Evolutionary conservation across 2,888 invertebrate species (phyloP).

Genomic region (Alloplasta piceator): DNA sequence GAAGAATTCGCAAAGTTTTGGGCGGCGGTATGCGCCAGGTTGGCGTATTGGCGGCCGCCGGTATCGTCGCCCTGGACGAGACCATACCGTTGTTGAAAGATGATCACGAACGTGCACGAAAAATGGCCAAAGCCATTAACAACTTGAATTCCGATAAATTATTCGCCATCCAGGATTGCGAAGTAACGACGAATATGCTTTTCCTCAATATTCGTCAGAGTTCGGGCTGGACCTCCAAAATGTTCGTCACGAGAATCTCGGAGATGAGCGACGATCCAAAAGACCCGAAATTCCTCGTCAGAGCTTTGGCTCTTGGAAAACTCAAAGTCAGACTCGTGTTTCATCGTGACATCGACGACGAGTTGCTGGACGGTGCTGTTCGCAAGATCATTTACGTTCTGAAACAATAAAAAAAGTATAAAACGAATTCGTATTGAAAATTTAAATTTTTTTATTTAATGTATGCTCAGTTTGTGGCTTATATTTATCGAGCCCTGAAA

Average conservation of each 20-base stretch:
- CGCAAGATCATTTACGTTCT: constrained; percentile 86
- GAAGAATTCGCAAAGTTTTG: constrained; percentile 92
- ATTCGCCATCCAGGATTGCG: constrained; percentile 83
- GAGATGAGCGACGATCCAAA: constrained; percentile 83
- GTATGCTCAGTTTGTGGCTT: no score
- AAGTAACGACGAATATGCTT: constrained; percentile 90
- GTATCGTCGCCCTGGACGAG: constrained; percentile 92
- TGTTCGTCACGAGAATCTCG: constrained; percentile 85
- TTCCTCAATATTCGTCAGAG: constrained; percentile 85
- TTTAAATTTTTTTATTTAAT: no score
- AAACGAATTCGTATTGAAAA: no score
- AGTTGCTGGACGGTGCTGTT: constrained; percentile 88
- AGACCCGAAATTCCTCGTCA: constrained; percentile 85
- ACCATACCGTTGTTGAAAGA: constrained; percentile 88
- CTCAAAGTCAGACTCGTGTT: constrained; percentile 88
- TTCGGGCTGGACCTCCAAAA: constrained; percentile 81
- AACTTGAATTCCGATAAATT: constrained; percentile 85
- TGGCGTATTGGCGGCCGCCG: constrained; percentile 96
- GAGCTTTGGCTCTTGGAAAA: constrained; percentile 86
- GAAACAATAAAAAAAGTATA: background rate
- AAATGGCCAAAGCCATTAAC: constrained; percentile 88
- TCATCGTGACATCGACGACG: constrained; percentile 89
- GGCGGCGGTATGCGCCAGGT: constrained; percentile 98
- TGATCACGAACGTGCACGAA: constrained; percentile 90
- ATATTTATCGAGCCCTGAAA: no score